Base-by-base conservation (phyloP, 2,888 invertebrate genomes). In the Ornithoptera priamus region DNA sequence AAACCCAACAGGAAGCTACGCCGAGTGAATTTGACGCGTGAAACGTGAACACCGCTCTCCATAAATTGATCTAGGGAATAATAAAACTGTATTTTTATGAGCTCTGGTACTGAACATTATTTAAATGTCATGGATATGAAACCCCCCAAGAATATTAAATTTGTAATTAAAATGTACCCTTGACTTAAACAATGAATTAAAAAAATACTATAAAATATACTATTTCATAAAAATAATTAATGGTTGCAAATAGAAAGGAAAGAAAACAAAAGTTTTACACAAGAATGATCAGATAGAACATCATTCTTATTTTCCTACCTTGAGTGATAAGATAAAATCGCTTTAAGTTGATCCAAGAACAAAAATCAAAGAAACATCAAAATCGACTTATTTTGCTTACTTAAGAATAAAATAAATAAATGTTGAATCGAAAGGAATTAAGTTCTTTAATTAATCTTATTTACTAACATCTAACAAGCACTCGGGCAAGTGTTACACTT, bases 11-110 rank as follows among this genome's bases (percentile, higher is more conserved):
- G 69, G 66, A 71, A 71, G 71, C 64, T 20, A 60, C 60, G 67
- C 64, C 42, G 67, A 68, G 67, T 71, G 67, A 71, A 68, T 71
- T 67, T 71, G 70, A 71, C 70, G 67, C n/a, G 69, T 62, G 67
- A 64, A 67, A 70, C 70, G 70, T 67, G 70, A 71, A 64, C 8
- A 46, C 24, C 10, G 7, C 61, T 24, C 57, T 22, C 17, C 36
- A 57, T 50, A 61, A 65, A 68, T 65, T 68, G 61, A 61, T 65
- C 70, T 61, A 36, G 65, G 67, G 70, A 71, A 57, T 65, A 67
- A 67, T 64, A 71, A 65, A 18, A 46, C 65, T 60, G 58, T 62
- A 65, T 64, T 53, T 65, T 62, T 60, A 65, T 42, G 22, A 4
- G 57, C 22, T 22, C 22, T 22, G 8, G 10, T 58, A 58, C 22